phyloP scores from a whole-genome alignment of 1,140 invertebrate genomes.

The Pissodes strobi region DNA sequence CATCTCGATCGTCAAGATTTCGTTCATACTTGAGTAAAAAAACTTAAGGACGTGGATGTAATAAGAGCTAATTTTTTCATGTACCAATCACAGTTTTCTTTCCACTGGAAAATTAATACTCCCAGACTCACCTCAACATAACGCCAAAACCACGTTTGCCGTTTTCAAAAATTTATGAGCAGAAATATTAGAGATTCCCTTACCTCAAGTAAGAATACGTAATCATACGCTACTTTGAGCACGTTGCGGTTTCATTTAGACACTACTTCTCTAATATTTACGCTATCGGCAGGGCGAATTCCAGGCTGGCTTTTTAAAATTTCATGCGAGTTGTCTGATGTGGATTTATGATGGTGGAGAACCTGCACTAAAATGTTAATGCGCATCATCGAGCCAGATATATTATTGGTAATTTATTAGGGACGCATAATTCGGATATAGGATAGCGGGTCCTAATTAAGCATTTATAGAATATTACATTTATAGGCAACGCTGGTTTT shows the following conservation, averaged over 20 bases:
- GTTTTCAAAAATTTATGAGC: background rate
- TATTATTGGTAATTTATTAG: background rate
- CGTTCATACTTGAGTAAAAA: too few relatives aligned
- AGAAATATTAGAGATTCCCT: constrained; percentile 1
- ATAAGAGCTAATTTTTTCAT: too few relatives aligned
- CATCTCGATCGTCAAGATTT: too few relatives aligned
- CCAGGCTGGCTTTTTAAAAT: background rate
- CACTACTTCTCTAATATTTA: constrained; percentile 2
- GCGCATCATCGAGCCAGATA: background rate
- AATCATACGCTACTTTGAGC: constrained; percentile 5
- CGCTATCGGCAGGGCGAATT: background rate
- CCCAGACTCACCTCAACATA: background rate
- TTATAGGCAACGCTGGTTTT: too few relatives aligned
- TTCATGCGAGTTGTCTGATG: too few relatives aligned
- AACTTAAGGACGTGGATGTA: too few relatives aligned
- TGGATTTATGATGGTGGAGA: too few relatives aligned
- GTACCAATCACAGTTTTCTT: too few relatives aligned
- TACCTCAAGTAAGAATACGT: constrained; percentile 3
- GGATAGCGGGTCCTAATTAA: too few relatives aligned
- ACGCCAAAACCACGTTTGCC: background rate
- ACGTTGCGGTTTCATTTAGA: background rate
- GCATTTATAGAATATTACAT: too few relatives aligned
- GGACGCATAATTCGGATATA: background rate
- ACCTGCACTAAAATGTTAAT: too few relatives aligned
- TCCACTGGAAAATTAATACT: too few relatives aligned